These are phyloP conservation scores for Phylloscopus trochilus DNA, from an alignment of 2,113 vertebrate species.

Conservation along the genomic window DNA sequence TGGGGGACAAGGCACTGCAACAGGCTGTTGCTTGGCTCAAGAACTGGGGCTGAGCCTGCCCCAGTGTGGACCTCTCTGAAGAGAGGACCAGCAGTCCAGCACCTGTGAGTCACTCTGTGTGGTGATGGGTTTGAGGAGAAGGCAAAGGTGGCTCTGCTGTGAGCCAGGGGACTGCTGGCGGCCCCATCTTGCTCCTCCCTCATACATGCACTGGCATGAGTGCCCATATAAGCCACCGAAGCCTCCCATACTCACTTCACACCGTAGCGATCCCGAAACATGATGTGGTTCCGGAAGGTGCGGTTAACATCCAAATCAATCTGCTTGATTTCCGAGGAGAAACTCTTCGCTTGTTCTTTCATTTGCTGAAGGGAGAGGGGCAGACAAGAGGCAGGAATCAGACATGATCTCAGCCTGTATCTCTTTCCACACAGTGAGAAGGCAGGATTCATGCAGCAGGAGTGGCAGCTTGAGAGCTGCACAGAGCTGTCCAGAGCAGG, in stretches of 20 bases:
- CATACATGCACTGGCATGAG: rapidly evolving
- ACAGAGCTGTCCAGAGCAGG: not conserved
- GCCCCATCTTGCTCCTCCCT: not conserved
- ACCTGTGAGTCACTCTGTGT: rapidly evolving
- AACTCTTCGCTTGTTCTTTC: conserved; percentile 84
- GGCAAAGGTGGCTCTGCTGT: not conserved
- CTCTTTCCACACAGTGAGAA: not conserved
- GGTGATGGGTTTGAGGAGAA: not conserved
- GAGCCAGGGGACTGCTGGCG: not conserved
- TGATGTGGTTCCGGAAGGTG: conserved; percentile 93
- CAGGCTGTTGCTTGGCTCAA: not conserved
- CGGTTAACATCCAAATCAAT: conserved; percentile 92
- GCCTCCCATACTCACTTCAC: conserved; percentile 80
- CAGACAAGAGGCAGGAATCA: not conserved
- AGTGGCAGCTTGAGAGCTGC: not conserved
- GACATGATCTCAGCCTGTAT: not conserved
- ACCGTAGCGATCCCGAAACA: conserved; percentile 92
- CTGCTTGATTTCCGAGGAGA: conserved; percentile 89
- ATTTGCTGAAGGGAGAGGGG: conserved; percentile 76
- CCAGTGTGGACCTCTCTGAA: not conserved
- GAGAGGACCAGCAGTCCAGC: not conserved
- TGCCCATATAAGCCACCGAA: rapidly evolving
- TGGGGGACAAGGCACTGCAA: not conserved
- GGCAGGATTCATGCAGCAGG: not conserved
- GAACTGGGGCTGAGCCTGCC: not conserved